Base-by-base conservation (phyloP, 2,888 invertebrate genomes). In the Andrena chrysosceles region DNA sequence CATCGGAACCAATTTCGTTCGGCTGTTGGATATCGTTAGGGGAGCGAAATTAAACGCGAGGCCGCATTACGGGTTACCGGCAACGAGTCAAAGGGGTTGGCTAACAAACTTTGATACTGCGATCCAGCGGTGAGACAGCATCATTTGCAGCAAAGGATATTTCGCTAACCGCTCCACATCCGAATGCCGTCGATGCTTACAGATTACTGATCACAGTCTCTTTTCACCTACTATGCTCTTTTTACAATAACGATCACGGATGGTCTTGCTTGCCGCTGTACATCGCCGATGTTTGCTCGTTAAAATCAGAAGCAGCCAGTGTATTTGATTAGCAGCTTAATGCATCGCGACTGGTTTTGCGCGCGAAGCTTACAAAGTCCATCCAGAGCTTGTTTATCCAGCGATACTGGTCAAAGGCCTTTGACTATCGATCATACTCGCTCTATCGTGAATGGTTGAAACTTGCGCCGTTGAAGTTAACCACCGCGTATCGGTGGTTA, bases 401-500 rank as follows among this genome's bases (percentile, higher is more conserved):
- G 10, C 23, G 56, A 26, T 26, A 75, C 16, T 80, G 80, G 85
- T 84, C 87, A 84, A 89, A 88, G 83, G 78, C 83, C 86, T 80
- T 84, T 83, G 72, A 67, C 31, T 75, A 86, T 87, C 84, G 87
- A 88, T 83, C 85, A 72, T 72, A 79, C 60, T 75, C 72, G 54
- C 42, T 85, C 83, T 81, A 78, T 83, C 85, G 85, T 81, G 86
- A 83, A 81, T 82, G 78, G 84, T 85, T 77, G 76, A 64, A 84
- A 85, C 73, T 76, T 75, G 69, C 66, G 48, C 70, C 74, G 74
- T 60, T 75, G 73, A 84, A 79, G 81, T 76, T 75, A 70, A 78
- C 66, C 74, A 76, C 42, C n/a, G n/a, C 59, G 66, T 77, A 31
- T 56, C 67, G 70, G 77, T 78, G 77, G 81, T 78, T 68, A 69